phyloP scores from a whole-genome alignment of 2,888 invertebrate species.

The Aromia moschata region DNA sequence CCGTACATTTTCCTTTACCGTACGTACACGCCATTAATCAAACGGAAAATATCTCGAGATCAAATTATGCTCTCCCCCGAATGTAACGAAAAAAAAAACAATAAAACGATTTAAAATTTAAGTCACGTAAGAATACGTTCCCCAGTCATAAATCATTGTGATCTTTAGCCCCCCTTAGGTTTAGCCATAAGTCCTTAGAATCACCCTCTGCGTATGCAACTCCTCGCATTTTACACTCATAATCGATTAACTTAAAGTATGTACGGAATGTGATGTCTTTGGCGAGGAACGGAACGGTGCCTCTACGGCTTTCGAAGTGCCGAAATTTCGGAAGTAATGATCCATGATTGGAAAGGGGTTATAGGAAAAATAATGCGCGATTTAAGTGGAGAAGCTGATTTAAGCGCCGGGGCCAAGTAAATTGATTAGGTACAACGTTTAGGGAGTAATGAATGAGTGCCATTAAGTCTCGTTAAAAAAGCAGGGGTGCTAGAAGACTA shows the following conservation, averaged over 20 bases:
- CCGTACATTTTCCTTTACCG: constrained; percentile 30
- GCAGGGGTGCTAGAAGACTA: too few relatives aligned
- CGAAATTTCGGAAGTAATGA: constrained; percentile 20
- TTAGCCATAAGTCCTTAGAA: constrained; percentile 46
- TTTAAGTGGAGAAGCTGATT: constrained; percentile 18
- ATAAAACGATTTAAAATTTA: constrained; percentile 62
- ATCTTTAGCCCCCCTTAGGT: constrained; percentile 54
- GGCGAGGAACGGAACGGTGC: constrained; percentile 20
- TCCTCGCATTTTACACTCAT: constrained; percentile 30
- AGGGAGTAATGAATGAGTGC: not conserved
- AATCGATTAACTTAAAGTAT: constrained; percentile 28
- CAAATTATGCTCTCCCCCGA: constrained; percentile 51
- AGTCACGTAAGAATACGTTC: constrained; percentile 62
- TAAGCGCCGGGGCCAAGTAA: not conserved
- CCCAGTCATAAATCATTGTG: constrained; percentile 60
- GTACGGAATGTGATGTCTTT: constrained; percentile 26
- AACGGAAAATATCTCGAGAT: constrained; percentile 53
- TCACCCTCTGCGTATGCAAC: constrained; percentile 39
- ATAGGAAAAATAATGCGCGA: constrained; percentile 19
- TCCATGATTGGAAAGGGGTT: constrained; percentile 22
- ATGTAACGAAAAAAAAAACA: constrained; percentile 58
- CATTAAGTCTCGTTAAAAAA: too few relatives aligned
- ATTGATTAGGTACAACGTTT: not conserved
- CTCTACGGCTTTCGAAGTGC: constrained; percentile 1
- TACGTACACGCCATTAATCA: constrained; percentile 50